Conservation (phyloP, 2,113 vertebrate genomes). For the Nipponia nippon region DNA sequence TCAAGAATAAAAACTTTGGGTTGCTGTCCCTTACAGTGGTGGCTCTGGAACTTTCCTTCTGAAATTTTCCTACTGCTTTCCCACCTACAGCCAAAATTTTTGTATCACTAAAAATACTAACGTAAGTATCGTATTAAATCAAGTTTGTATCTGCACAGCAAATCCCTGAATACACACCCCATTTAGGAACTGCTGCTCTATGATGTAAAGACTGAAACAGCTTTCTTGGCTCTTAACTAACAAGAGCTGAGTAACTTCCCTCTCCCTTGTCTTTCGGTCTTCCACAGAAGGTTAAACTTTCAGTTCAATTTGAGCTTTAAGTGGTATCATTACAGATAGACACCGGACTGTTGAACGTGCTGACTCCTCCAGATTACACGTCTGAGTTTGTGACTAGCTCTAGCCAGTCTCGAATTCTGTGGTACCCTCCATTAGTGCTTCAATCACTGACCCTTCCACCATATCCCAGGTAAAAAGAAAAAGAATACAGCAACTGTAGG, state of each 20-base stretch:
- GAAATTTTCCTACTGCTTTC: not conserved
- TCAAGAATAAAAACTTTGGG: not conserved
- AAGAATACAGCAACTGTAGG: no score
- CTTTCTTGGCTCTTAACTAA: not conserved
- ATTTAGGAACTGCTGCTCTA: not conserved
- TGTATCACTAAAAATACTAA: not conserved
- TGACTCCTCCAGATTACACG: no score
- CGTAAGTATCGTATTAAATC: fast-evolving
- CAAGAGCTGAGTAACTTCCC: not conserved
- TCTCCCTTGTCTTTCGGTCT: not conserved
- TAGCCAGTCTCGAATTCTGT: no score
- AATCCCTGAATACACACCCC: not conserved
- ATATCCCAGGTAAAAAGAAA: no score
- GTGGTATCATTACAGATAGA: not conserved
- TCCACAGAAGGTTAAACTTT: not conserved
- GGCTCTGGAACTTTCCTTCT: not conserved
- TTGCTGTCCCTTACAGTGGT: not conserved
- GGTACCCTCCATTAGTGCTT: no score
- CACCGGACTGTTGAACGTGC: no score
- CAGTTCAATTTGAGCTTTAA: not conserved
- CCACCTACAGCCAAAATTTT: not conserved
- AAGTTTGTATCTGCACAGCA: not conserved
- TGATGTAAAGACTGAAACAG: not conserved
- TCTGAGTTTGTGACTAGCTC: no score
- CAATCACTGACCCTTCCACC: no score